Base-by-base conservation (phyloP, 2,888 invertebrate species). In the Athalia circularis region DNA sequence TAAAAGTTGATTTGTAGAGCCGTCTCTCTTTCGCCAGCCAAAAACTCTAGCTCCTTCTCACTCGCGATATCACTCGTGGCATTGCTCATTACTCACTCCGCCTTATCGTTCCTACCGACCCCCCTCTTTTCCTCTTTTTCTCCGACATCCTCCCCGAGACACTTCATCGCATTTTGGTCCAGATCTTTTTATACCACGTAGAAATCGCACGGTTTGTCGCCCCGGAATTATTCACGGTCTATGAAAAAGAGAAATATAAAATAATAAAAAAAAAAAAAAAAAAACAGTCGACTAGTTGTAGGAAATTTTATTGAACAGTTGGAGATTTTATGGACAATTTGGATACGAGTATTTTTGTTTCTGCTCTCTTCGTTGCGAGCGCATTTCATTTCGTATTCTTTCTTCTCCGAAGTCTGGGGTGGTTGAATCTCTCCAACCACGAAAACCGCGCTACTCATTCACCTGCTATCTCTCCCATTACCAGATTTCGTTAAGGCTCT, bases 41-140 rank as follows among this genome's bases (percentile, higher is more conserved):
- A 57, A 68, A 79, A 68, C 67, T 57, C 67, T 75, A 65, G 76
- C 83, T 84, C 85, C 84, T 85, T 86, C 86, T 86, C 83, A 84
- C 84, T 85, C 84, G 85, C 86, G 89, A 88, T 90, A 90, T 90
- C 90, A 89, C 87, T 88, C 86, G 89, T 86, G 87, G 88, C 89
- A 88, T 88, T 90, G 88, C 89, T 90, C 90, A 89, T 90, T 90
- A 89, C 90, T 89, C 90, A 90, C 87, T 81, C 85, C 85, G 86
- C 86, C 89, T 90, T 90, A 90, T 89, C 90, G 87, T 86, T 81
- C 86, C 85, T 84, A 85, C 85, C 84, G 6, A 45, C 9, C 72
- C 72, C 87, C 81, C 85, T 29, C 85, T 86, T 86, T 88, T 89
- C 90, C 88, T 89, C 90, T 87, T 86, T 81, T 86, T 85, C 83